Evolutionary conservation across 2,888 invertebrate species (phyloP).

Genomic region (Drosophila mercatorum): DNA sequence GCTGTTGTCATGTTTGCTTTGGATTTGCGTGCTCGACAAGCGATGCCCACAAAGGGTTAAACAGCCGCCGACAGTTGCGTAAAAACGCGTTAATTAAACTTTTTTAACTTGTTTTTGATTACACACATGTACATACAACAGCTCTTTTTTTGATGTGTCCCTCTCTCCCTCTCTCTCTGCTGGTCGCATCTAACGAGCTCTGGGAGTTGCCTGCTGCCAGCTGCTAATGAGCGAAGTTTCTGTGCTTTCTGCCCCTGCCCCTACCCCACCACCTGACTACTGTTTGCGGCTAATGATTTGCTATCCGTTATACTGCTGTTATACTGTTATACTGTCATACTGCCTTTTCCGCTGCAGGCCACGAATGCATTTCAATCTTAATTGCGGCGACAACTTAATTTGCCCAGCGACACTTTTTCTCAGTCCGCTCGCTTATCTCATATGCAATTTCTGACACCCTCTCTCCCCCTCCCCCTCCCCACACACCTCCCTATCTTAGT

Average conservation of each 20-base stretch:
- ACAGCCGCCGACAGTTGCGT: constrained; percentile 76
- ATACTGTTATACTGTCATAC: constrained; percentile 1
- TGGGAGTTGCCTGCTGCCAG: constrained; percentile 47
- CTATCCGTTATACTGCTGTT: constrained; percentile 6
- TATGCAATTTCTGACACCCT: constrained; percentile 20
- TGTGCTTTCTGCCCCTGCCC: not conserved
- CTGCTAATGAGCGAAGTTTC: constrained; percentile 70
- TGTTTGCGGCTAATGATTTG: constrained; percentile 42
- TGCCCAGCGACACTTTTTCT: constrained; percentile 13
- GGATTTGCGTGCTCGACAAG: constrained; percentile 60
- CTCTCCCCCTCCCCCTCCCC: not conserved
- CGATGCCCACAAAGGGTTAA: constrained; percentile 70
- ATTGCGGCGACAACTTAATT: constrained; percentile 53
- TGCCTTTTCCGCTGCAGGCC: constrained; percentile 16
- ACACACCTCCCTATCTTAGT: constrained; percentile 4
- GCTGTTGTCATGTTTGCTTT: constrained; percentile 78
- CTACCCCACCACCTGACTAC: constrained; percentile 17
- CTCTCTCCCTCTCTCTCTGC: not conserved
- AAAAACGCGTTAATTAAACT: constrained; percentile 79
- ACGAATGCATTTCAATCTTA: constrained; percentile 17
- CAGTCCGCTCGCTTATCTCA: constrained; percentile 17
- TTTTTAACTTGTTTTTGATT: constrained; percentile 72
- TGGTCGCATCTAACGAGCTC: constrained; percentile 36
- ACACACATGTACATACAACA: constrained; percentile 30
- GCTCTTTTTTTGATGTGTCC: constrained; percentile 18